These are phyloP conservation scores for Agrotis exclamationis DNA, from an alignment of 2,888 invertebrate genomes.

Conservation along the genomic window DNA sequence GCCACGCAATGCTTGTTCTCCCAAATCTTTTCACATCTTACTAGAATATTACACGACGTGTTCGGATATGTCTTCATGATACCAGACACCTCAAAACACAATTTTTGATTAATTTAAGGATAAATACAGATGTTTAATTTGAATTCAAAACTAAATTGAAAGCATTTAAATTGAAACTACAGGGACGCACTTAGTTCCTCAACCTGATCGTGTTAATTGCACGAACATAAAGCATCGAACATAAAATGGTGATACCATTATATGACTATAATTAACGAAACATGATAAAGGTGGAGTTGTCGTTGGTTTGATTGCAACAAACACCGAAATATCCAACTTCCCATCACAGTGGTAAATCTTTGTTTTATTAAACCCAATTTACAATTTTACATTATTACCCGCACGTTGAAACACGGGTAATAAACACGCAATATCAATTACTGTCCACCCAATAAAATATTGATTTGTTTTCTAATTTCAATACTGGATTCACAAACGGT, in stretches of 20 bases:
- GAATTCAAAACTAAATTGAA: background rate
- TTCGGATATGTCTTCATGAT: too few relatives aligned
- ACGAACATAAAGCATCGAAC: conserved; percentile 35
- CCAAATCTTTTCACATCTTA: too few relatives aligned
- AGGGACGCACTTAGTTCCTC: conserved; percentile 20
- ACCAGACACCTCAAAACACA: background rate
- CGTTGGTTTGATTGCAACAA: conserved; percentile 42
- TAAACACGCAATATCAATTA: conserved; percentile 43
- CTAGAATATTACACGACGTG: too few relatives aligned
- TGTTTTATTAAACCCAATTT: conserved; percentile 59
- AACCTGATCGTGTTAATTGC: conserved; percentile 46
- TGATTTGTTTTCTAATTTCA: conserved; percentile 16
- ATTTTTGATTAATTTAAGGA: conserved; percentile 10
- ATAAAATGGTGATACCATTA: conserved; percentile 47
- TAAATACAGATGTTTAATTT: too few relatives aligned
- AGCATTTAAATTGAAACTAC: conserved; percentile 1
- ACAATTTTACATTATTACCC: conserved; percentile 38
- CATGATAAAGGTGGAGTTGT: conserved; percentile 64
- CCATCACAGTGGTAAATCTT: conserved; percentile 54
- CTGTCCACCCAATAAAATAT: conserved; percentile 12
- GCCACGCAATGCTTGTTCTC: too few relatives aligned
- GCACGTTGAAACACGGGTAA: conserved; percentile 34
- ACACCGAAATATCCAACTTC: conserved; percentile 51
- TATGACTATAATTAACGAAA: conserved; percentile 55
- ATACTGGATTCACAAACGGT: background rate